Evolutionary conservation across 2,113 vertebrate species (phyloP).

Genomic region (Campylorhamphus procurvoides): DNA sequence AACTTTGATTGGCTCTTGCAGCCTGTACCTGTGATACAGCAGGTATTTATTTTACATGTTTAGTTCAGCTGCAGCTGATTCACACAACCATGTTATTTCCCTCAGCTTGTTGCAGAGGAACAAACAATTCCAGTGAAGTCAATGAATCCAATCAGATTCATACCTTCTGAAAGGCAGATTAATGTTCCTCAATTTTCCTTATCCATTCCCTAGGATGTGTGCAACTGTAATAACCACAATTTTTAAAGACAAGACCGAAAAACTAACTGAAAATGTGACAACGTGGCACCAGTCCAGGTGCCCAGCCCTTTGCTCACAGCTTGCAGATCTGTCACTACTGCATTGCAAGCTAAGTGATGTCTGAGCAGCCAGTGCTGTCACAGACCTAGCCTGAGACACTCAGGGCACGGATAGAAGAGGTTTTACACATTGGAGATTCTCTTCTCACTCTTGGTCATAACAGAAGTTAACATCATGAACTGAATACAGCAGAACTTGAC

Average conservation of each 20-base stretch:
- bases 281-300: not conserved
- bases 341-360: rapidly evolving
- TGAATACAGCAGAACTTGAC: not conserved
- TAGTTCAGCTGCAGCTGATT: not conserved
- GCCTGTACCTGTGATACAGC: not conserved
- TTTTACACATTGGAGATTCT: not conserved
- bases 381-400: not conserved
- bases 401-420: too few relatives aligned
- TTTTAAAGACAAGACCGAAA: not conserved
- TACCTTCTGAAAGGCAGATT: not conserved
- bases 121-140: not conserved
- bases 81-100: not conserved
- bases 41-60: not conserved
- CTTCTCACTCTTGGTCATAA: not conserved
- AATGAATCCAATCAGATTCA: not conserved
- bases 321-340: rapidly evolving
- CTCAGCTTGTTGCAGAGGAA: not conserved
- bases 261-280: not conserved
- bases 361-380: not conserved
- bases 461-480: not conserved
- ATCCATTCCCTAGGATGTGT: not conserved
- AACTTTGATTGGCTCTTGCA: not conserved
- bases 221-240: not conserved
- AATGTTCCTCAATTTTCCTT: not conserved
- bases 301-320: too few relatives aligned